A percentile compares a stretch with the other conserved stretches of the same genome.
Conservation (phyloP, 2,797 vertebrate species). For the Manis javanica region DNA sequence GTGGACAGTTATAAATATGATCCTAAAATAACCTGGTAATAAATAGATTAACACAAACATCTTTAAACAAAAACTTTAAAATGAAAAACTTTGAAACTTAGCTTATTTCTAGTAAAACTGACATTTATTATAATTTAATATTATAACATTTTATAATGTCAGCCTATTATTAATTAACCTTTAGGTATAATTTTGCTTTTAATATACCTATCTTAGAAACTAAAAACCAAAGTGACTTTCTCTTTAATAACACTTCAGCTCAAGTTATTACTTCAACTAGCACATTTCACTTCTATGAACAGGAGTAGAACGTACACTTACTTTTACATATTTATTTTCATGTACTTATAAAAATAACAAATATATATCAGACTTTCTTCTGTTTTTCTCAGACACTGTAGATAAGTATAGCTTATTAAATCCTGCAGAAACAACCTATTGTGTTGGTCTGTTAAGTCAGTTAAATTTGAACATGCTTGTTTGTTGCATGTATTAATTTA, state of each 20-base stretch:
- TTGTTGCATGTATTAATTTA: slow-evolving; percentile 81
- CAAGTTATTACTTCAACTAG: not conserved
- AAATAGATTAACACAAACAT: not conserved
- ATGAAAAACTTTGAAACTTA: slow-evolving; percentile 15
- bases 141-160: not conserved
- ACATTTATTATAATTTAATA: not conserved
- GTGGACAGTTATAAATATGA: not conserved
- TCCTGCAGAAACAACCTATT: slow-evolving; percentile 80
- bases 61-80: slow-evolving; percentile 11
- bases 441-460: slow-evolving; percentile 78
- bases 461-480: slow-evolving; percentile 77
- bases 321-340: slow-evolving; percentile 35
- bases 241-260: not conserved
- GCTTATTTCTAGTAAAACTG: slow-evolving; percentile 24
- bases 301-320: not conserved
- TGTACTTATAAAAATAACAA: slow-evolving; percentile 55
- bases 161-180: not conserved
- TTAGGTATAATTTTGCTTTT: slow-evolving; percentile 8
- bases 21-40: not conserved
- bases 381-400: slow-evolving; percentile 13
- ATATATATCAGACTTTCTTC: not conserved
- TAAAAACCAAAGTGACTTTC: not conserved
- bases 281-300: not conserved
- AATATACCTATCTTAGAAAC: not conserved
- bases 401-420: slow-evolving; percentile 80